These are phyloP conservation scores for Ginglymostoma cirratum DNA, from an alignment of 2,113 vertebrate species.

Conservation along the genomic window DNA sequence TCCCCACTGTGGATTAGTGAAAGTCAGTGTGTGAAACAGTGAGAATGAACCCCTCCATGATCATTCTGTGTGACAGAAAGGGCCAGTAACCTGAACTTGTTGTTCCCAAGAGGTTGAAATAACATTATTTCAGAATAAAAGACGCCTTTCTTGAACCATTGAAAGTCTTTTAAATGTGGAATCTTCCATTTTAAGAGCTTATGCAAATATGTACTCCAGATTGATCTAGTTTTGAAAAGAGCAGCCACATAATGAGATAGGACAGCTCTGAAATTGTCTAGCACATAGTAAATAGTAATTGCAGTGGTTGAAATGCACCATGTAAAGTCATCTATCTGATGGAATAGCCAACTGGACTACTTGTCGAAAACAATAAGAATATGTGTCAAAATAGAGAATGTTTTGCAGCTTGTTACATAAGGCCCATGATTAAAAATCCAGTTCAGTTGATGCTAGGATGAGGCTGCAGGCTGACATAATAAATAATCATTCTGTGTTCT, in stretches of 20 bases:
- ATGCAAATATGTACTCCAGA: not conserved
- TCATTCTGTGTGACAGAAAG: not conserved
- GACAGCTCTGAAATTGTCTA: not conserved
- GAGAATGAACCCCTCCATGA: not conserved
- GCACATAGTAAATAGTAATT: not conserved
- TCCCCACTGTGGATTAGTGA: not conserved
- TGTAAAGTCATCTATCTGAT: not conserved
- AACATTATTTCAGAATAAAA: not conserved
- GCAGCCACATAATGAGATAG: not conserved
- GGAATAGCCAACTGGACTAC: not conserved
- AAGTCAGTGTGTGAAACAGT: not conserved
- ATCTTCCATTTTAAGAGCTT: not conserved
- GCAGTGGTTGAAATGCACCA: not conserved
- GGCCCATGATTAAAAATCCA: conserved; percentile 7
- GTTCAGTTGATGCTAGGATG: conserved; percentile 19
- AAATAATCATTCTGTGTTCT: conserved; percentile 39
- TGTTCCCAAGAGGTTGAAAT: not conserved
- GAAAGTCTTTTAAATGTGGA: not conserved
- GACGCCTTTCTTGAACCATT: not conserved
- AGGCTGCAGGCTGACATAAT: conserved; percentile 25
- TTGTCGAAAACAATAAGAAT: conserved; percentile 9
- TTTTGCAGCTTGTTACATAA: conserved; percentile 32
- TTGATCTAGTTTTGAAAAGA: not conserved
- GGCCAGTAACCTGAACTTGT: not conserved
- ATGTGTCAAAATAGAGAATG: not conserved